Base-by-base conservation (phyloP, 2,888 invertebrate genomes). In the Osedax fenrisi region DNA sequence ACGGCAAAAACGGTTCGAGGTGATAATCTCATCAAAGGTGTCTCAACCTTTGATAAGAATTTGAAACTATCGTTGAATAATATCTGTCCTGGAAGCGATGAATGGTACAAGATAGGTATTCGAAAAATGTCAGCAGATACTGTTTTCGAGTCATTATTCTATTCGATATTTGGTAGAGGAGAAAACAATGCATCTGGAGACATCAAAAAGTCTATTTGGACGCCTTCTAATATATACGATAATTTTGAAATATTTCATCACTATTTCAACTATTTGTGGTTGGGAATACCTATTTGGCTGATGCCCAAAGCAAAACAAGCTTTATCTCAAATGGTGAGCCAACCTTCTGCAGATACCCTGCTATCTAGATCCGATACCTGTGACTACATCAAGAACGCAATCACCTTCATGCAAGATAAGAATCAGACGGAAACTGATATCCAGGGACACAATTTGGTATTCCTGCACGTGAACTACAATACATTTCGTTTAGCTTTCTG, bases 401-500 rank as follows among this genome's bases (percentile, higher is more conserved):
- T 82, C 2, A 77, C 80, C 26, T 82, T 81, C 78, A 83, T 84
- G 84, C 77, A 80, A 73, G 77, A 79, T 21, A 76, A 81, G 76
- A 81, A 81, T 23, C 84, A 84, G 77, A 78, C 81, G 1, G 83
- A 83, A 76, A 78, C 79, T n/a, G 84, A 83, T 77, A 84, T 84
- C 74, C 81, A 81, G 76, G 83, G 84, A 66, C 84, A 84, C 79
- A 84, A 84, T 78, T 79, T 84, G 26, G 84, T 84, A 66, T 84
- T 81, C 76, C 80, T 84, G 26, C 84, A 84, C 78, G 83, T 84
- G 26, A 84, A 84, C 79, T 83, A 84, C 81, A 84, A 84, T 80
- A 84, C 84, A 17, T 83, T 84, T 78, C 78, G 84, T 13, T 77
- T 82, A 13, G 79, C 82, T 17, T 84, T 82, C 79, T 84, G 84